phyloP scores from a whole-genome alignment of 2,888 invertebrate species.

The Orgyia antiqua region DNA sequence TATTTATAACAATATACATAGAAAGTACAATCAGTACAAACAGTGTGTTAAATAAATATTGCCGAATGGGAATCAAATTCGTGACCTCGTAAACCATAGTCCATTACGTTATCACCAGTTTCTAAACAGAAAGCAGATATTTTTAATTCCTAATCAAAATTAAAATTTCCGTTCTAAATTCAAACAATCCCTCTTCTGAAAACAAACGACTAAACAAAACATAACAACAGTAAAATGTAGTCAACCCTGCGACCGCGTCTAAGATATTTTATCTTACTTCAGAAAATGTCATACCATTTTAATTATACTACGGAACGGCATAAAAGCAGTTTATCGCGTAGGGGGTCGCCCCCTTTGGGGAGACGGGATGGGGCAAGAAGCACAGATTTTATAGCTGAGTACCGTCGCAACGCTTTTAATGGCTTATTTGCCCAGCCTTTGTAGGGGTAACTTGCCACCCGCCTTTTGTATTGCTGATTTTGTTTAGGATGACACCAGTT shows the following conservation, averaged over 20 bases:
- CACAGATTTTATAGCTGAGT: constrained; percentile 75
- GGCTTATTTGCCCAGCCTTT: constrained; percentile 75
- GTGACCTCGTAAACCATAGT: no score
- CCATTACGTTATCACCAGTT: no score
- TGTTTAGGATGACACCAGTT: constrained; percentile 59
- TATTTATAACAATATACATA: no score
- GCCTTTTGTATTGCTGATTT: constrained; percentile 64
- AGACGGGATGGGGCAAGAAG: constrained; percentile 64
- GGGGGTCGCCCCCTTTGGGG: constrained; percentile 25
- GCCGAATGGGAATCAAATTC: no score
- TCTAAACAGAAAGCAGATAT: no score
- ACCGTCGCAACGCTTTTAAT: constrained; percentile 73
- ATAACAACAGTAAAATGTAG: constrained; percentile 8
- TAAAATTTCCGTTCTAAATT: no score
- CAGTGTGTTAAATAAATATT: no score
- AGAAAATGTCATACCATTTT: constrained; percentile 71
- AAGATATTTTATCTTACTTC: constrained; percentile 47
- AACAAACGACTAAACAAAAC: constrained; percentile 5
- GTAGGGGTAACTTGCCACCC: constrained; percentile 50
- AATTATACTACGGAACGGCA: constrained; percentile 70
- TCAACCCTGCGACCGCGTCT: constrained; percentile 28
- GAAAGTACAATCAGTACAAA: no score
- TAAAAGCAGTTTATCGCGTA: constrained; percentile 72
- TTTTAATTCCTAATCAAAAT: no score
- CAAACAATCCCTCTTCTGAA: neutral